phyloP scores from a whole-genome alignment of 2,113 vertebrate genomes.

The Aphelocoma coerulescens region DNA sequence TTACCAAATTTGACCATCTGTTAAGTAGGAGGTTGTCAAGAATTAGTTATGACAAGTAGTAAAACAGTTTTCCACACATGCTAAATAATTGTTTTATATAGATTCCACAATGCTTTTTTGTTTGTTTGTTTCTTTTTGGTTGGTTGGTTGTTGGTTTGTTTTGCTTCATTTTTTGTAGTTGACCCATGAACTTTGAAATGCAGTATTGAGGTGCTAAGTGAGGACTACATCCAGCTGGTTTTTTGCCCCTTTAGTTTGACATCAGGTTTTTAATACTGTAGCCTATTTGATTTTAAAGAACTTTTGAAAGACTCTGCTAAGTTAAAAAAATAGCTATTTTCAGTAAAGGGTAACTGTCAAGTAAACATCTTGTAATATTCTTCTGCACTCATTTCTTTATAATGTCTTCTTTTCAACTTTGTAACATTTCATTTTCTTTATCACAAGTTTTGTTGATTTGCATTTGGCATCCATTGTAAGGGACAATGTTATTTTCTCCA shows the following conservation, averaged over 20 bases:
- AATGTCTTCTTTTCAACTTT: background rate
- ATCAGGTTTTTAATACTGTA: background rate
- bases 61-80: conserved; percentile 24
- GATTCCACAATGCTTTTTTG: background rate
- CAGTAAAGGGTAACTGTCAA: background rate
- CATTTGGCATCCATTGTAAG: background rate
- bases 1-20: conserved; percentile 37
- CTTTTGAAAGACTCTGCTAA: background rate
- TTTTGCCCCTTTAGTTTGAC: background rate
- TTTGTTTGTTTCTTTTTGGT: background rate
- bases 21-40: conserved; percentile 56
- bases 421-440: background rate
- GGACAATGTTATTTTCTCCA: background rate
- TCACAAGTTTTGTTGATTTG: background rate
- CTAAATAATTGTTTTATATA: conserved; percentile 11
- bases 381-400: background rate
- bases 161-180: background rate
- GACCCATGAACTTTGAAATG: background rate
- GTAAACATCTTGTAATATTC: background rate
- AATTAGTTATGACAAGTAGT: conserved; percentile 45
- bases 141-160: background rate
- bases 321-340: background rate
- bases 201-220: background rate
- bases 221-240: background rate
- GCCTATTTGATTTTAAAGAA: background rate